Conservation (phyloP, 2,888 invertebrate species). For the Cerastis leucographa region DNA sequence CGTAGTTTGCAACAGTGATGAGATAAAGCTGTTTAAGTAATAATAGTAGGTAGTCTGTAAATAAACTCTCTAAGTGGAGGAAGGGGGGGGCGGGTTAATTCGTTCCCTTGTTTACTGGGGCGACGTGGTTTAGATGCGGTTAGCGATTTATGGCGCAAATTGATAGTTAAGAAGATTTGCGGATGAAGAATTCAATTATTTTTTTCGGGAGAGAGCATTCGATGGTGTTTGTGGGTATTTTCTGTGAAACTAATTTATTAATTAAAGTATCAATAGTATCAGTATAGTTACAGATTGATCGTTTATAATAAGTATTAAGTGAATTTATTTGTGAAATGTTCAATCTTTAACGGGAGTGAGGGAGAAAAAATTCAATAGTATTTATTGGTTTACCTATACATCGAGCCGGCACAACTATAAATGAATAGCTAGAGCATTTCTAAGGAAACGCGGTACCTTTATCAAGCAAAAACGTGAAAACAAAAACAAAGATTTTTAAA, state of each 20-base stretch:
- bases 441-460: background rate
- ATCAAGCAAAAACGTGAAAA: background rate
- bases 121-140: slow-evolving; percentile 41
- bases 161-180: slow-evolving; percentile 11
- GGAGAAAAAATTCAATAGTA: background rate
- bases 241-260: background rate
- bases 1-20: slow-evolving; percentile 53
- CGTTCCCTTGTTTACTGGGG: slow-evolving; percentile 43
- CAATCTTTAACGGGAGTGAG: background rate
- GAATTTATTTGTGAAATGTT: too few relatives aligned
- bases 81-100: slow-evolving; percentile 46
- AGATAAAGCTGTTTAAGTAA: slow-evolving; percentile 58
- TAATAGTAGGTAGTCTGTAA: slow-evolving; percentile 50
- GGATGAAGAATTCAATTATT: slow-evolving; percentile 5
- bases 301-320: too few relatives aligned
- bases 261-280: too few relatives aligned
- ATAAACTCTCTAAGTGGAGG: slow-evolving; percentile 48
- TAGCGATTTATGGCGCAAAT: slow-evolving; percentile 32
- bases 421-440: background rate
- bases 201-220: background rate
- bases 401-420: background rate
- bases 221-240: background rate
- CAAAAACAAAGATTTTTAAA: background rate
- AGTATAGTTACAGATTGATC: background rate
- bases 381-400: background rate